phyloP scores from a whole-genome alignment of 2,797 vertebrate species.

The Sitta carolinensis region DNA sequence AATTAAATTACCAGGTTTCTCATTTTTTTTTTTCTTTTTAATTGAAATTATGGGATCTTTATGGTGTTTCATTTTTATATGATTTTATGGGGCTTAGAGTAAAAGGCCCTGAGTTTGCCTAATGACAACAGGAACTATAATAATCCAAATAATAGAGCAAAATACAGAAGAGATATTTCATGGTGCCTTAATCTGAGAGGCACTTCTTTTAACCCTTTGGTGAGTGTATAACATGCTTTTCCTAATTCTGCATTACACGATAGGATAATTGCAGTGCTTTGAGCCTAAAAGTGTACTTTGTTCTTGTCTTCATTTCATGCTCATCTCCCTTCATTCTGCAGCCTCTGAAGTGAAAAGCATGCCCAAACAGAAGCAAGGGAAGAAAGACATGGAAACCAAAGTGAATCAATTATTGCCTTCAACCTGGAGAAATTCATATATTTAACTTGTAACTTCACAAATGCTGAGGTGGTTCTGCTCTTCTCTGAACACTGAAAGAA shows the following conservation, averaged over 20 bases:
- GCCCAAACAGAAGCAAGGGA: not conserved
- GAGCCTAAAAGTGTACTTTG: not conserved
- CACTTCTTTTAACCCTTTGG: slow-evolving; percentile 3
- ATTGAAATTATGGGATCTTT: not conserved
- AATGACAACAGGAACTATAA: not conserved
- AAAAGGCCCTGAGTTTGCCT: not conserved
- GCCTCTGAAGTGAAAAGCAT: not conserved
- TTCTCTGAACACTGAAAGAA: not conserved
- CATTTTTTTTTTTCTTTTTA: not conserved
- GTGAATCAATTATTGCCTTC: not conserved
- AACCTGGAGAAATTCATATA: not conserved
- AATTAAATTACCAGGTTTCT: not conserved
- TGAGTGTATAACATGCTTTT: not conserved
- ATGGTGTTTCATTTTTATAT: not conserved
- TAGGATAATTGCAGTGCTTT: not conserved
- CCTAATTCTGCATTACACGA: not conserved
- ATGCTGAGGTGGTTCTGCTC: not conserved
- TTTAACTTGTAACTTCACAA: not conserved
- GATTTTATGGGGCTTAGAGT: not conserved
- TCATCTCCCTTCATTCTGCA: not conserved
- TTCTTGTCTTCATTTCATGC: not conserved
- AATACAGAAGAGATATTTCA: slow-evolving; percentile 3
- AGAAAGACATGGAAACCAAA: not conserved
- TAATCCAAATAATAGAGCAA: not conserved
- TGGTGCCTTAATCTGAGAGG: not conserved